Evolutionary conservation across 1,140 invertebrate genomes (phyloP), one percentile per base, ranked within the genome.

Genomic region (Aradophagus sp.): DNA sequence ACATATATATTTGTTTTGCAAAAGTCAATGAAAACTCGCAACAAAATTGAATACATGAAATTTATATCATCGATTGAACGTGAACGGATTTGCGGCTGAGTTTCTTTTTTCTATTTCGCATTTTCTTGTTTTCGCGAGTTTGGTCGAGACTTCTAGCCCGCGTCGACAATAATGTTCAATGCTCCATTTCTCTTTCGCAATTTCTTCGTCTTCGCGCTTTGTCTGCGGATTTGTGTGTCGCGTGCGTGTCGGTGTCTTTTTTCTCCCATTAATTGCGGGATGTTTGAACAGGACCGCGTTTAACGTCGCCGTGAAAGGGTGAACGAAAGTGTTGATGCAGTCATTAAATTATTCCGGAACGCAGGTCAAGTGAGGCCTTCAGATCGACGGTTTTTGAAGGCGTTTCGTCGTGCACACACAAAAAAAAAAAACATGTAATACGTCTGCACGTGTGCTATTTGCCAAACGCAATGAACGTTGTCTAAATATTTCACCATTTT

Each of bases 281-380:
- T 41, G 48, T 56, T 69, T 53, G 44, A 61, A 44, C 45, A 31
- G 39, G 19, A 26, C 42, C 38, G 50, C 47, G 41, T 55, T 69
- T 61, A 61, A 69, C 23, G 39, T 59, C 41, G 55, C 15, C 38
- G 39, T 12, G 15, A 10, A 69, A 62, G 66, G 66, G 66, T 69
- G 66, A 69, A 69, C 58, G 66, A 69, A 69, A 69, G 66, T 58
- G 66, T 62, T 62, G 66, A 55, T 59, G 66, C 45, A 70, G 67
- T 70, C 67, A 63, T 70, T 71, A 71, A 71, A 71, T 71, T 63
- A 71, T 63, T 71, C 67, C 67, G 39, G 67, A 14, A 71, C 59
- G 26, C 56, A 63, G 63, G 67, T 70, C 52, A 63, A 70, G 67
- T 63, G 67, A 55, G 58, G 58, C 38, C 58, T 53, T 20, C 45